Base-by-base conservation (phyloP, 2,113 vertebrate genomes). In the Cyrtonyx montezumae region DNA sequence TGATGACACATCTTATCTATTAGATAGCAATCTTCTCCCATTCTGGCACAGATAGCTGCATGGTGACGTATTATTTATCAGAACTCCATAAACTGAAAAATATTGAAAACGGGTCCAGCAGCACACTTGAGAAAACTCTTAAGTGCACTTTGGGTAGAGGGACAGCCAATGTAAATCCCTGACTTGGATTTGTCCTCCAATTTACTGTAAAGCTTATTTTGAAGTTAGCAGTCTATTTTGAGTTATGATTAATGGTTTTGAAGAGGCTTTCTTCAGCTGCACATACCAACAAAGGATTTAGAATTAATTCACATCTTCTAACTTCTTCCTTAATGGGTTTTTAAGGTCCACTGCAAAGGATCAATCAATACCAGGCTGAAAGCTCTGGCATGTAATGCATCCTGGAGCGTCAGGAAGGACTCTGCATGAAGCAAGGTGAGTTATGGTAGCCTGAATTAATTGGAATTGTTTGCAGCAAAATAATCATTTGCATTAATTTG, bases 221-320 rank as follows among this genome's bases (percentile, higher is more conserved):
- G 49, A 96, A 95, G 76, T 48, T 88, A 74, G 79, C 78, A 93
- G 66, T 77, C 76, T 93, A 75, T 94, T 95, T 95, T 96, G 75
- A 96, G 91, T 83, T 67, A 78, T 96, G 96, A 98, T 96, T 81
- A 96, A 97, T 96, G 92, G 82, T 34, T 95, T 79, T 94, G 82
- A 93, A 94, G 97, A 88, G 49, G 34, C 34, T 93, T 91, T 77
- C 81, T 95, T 90, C 81, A 80, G 91, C 94, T 94, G 85, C 83
- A 95, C 81, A 56, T 42, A 77, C 40, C 65, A 84, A 95, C 85
- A 94, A 97, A 96, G 43, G 79, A 79, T 87, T 96, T 86, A 76
- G 96, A 95, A 97, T 97, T 97, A 98, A 98, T 96, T 95, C 93
- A 86, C 93, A 96, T 96, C 97, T 94, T 93, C 95, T 94, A 90